Evolutionary conservation across 2,888 invertebrate genomes (phyloP).

Genomic region (Heliconius sara): DNA sequence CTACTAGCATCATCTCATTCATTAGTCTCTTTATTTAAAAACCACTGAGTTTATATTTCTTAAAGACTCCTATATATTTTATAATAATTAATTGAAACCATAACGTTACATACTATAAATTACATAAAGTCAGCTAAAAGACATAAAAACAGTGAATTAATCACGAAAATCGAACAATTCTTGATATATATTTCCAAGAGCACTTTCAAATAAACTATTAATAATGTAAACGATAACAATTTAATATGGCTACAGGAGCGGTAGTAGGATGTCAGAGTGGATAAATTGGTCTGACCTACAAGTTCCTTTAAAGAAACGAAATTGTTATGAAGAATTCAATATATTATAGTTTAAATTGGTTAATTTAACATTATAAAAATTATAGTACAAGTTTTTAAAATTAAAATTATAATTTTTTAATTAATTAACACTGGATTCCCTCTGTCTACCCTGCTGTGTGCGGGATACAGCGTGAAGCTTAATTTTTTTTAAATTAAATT

Average conservation of each 20-base stretch:
- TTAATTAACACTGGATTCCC: too few species aligned
- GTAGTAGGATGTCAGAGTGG: conserved; percentile 56
- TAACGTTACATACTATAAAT: not conserved
- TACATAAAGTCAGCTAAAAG: not conserved
- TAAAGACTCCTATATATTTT: conserved; percentile 1
- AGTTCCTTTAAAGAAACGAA: conserved; percentile 27
- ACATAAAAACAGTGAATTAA: conserved; percentile 20
- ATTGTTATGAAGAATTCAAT: conserved; percentile 47
- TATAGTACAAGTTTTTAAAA: not conserved
- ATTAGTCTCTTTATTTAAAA: not conserved
- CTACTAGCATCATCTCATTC: too few species aligned
- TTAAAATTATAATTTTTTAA: too few species aligned
- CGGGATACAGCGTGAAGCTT: too few species aligned
- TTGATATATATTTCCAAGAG: conserved; percentile 68
- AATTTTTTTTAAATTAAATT: too few species aligned
- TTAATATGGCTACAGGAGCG: conserved; percentile 63
- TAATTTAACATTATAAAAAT: not conserved
- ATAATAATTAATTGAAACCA: not conserved
- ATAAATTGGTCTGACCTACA: conserved; percentile 62
- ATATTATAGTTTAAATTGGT: conserved; percentile 9
- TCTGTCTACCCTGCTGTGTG: too few species aligned
- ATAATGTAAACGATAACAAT: conserved; percentile 76
- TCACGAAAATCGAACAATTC: conserved; percentile 50
- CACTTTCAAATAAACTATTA: conserved; percentile 74
- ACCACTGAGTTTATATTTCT: not conserved